A percentile compares a stretch with the other conserved stretches of the same genome.
Conservation (phyloP, 2,797 vertebrate genomes). For the Neostethus bicornis region DNA sequence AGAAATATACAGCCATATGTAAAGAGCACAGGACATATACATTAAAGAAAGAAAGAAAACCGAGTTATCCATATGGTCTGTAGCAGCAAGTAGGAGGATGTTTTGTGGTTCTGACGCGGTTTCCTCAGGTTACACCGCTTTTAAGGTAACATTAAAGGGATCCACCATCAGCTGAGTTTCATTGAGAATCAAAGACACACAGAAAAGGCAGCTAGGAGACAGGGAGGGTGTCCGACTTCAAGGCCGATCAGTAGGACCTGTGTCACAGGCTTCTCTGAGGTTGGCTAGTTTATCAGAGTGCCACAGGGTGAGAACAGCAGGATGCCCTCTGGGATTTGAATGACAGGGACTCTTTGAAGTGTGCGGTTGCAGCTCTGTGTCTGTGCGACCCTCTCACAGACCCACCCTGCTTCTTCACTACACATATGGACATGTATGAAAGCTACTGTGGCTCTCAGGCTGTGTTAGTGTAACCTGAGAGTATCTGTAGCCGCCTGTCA, state of each 20-base stretch:
- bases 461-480: constrained; percentile 61
- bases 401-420: constrained; percentile 52
- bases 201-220: constrained; percentile 46
- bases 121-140: constrained; percentile 48
- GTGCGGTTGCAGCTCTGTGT: constrained; percentile 43
- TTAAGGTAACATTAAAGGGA: constrained; percentile 59
- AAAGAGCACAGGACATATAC: no score
- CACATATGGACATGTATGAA: constrained; percentile 66
- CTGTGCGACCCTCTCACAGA: constrained; percentile 39
- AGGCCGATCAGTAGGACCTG: constrained; percentile 40
- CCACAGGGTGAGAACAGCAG: constrained; percentile 38
- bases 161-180: constrained; percentile 55
- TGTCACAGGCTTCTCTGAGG: constrained; percentile 40
- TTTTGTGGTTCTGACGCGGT: constrained; percentile 31
- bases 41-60: no score
- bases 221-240: constrained; percentile 67
- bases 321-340: constrained; percentile 50
- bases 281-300: constrained; percentile 17
- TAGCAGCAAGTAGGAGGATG: constrained; percentile 6
- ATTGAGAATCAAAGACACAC: constrained; percentile 33
- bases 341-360: constrained; percentile 67
- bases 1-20: no score
- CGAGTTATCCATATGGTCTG: constrained; percentile 68
- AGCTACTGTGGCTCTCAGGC: constrained; percentile 41
- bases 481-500: constrained; percentile 60